Base-by-base conservation (phyloP, 2,888 invertebrate species). In the Icerya purchasi region DNA sequence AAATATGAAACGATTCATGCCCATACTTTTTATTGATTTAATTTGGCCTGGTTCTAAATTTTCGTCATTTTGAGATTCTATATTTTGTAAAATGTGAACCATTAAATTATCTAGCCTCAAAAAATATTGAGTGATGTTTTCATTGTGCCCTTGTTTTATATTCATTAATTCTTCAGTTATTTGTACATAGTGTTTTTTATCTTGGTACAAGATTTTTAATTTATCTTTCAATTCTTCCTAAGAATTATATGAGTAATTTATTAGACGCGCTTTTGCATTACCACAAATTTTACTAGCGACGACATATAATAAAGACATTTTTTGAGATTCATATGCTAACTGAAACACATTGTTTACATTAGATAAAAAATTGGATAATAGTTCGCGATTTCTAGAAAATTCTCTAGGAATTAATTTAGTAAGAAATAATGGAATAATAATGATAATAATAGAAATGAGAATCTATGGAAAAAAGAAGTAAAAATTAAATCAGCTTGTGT, bases 131-230 rank as follows among this genome's bases (percentile, higher is more conserved):
- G 54, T 54, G 5, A 61, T n/a, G 22, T 53, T 23, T 57, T 62
- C 61, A 14, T 54, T 57, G 22, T 14, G 54, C 19, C 20, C 22
- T 58, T 61, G 62, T 52, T 50, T 58, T 14, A 55, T 21, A 24
- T 24, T 61, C 3, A 18, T 58, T 24, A 61, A 22, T 51, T 62
- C 60, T 54, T 62, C 55, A n/a, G 57, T 56, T n/a, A 61, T 3
- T 25, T 62, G 60, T 1, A 53, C 50, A 49, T 61, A 51, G 23
- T 61, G 60, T 62, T 62, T 62, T 53, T 62, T 61, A 52, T 62
- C 60, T n/a, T 61, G 60, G 24, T 62, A 61, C 1, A 62, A 22
- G 20, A 49, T 8, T 57, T 57, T 62, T 36, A 62, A 25, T 53
- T 53, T 36, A 50, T 57, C 23, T 57, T 61, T 61, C 22, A 62